These are phyloP conservation scores for Lycia hirtaria DNA, from an alignment of 2,888 invertebrate species.

Conservation along the genomic window DNA sequence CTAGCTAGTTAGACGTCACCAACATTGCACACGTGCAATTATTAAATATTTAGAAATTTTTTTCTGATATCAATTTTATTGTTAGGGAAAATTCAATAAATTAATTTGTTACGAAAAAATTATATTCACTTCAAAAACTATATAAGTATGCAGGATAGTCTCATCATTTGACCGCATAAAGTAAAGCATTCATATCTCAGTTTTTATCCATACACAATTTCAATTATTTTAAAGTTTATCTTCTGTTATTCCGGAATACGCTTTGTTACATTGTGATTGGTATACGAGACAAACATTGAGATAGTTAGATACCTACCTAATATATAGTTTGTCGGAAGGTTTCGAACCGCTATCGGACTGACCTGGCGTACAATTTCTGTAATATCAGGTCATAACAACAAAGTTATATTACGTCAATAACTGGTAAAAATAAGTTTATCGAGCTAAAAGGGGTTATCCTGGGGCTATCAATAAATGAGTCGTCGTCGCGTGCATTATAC, in stretches of 20 bases:
- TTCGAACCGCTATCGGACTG: slow-evolving; percentile 13
- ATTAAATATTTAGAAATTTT: too few relatives aligned
- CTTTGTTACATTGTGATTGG: background rate
- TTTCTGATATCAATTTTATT: too few relatives aligned
- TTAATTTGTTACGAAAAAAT: too few relatives aligned
- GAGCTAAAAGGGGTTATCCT: slow-evolving; percentile 52
- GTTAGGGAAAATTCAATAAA: too few relatives aligned
- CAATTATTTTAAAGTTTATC: background rate
- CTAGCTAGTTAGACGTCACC: too few relatives aligned
- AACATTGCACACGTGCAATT: too few relatives aligned
- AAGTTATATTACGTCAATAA: slow-evolving; percentile 59
- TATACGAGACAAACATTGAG: background rate
- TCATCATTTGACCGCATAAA: too few relatives aligned
- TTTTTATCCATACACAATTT: background rate
- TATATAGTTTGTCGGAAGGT: slow-evolving; percentile 16
- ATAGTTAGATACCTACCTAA: slow-evolving; percentile 4
- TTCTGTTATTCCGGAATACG: background rate
- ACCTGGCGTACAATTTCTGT: slow-evolving; percentile 26
- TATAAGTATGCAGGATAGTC: too few relatives aligned
- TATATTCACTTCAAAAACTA: too few relatives aligned
- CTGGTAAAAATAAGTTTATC: slow-evolving; percentile 53
- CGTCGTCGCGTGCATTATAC: slow-evolving; percentile 36
- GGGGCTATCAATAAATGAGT: slow-evolving; percentile 44
- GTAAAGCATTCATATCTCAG: background rate
- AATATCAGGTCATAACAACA: slow-evolving; percentile 39